Evolutionary conservation across 2,797 vertebrate species (phyloP).

Genomic region (Alca torda): DNA sequence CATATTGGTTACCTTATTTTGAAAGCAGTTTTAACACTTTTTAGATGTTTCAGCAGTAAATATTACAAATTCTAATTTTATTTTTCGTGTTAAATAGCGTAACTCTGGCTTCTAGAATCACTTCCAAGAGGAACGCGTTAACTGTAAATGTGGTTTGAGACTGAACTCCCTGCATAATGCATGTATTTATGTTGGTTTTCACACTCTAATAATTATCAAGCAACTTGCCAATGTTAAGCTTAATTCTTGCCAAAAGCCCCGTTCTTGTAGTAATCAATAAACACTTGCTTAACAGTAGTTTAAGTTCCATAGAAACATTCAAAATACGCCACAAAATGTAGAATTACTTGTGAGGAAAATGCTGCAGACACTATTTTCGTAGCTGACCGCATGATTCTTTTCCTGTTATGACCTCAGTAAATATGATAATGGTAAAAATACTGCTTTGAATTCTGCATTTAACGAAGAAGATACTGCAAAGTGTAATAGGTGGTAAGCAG

Average conservation of each 20-base stretch:
- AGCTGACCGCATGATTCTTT: not conserved
- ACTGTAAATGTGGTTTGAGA: not conserved
- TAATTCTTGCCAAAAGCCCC: constrained; percentile 28
- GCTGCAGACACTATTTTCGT: not conserved
- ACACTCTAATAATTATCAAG: constrained; percentile 33
- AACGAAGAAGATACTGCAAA: not conserved
- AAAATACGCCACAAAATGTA: not conserved
- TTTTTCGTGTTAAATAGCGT: not conserved
- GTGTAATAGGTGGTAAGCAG: not conserved
- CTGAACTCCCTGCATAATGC: not conserved
- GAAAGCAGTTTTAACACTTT: not conserved
- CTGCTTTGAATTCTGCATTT: not conserved
- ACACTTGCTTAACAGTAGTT: not conserved
- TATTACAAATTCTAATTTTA: not conserved
- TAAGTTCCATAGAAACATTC: constrained; percentile 1
- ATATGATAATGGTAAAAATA: not conserved
- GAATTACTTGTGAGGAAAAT: not conserved
- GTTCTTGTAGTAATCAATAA: constrained; percentile 39
- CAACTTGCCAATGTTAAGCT: constrained; percentile 10
- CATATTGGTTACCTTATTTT: not conserved
- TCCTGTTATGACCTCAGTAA: not conserved
- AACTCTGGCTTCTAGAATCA: not conserved
- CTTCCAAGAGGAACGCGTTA: not conserved
- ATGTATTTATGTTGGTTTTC: constrained; percentile 26
- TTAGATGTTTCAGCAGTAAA: not conserved